A percentile compares a stretch with the other conserved stretches of the same genome.
Conservation (phyloP, 1,140 invertebrate species). For the Tetramorium alpestre region DNA sequence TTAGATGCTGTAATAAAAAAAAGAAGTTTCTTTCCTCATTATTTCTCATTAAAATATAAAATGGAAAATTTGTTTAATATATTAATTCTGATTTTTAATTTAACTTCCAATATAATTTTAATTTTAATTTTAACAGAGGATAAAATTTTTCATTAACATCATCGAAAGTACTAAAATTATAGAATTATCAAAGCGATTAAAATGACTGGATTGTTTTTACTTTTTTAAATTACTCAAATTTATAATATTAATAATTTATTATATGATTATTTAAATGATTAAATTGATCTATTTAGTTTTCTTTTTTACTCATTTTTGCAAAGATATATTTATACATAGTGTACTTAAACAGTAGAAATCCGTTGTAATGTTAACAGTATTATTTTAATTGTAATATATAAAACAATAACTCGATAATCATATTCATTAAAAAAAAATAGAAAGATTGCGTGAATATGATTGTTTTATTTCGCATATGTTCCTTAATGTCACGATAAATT, state of each 20-base stretch:
- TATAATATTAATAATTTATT: no score
- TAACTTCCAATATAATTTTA: not conserved
- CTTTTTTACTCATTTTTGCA: no score
- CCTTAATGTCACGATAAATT: conserved; percentile 16
- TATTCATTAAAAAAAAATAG: not conserved
- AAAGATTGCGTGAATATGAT: not conserved
- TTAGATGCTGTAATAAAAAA: not conserved
- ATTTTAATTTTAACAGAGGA: not conserved
- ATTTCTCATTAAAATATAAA: conserved; percentile 3
- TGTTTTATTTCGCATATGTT: not conserved
- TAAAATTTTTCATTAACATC: not conserved
- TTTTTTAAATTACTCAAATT: not conserved
- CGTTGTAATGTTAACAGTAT: not conserved
- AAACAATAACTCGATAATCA: not conserved
- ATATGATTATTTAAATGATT: no score
- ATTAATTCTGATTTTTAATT: not conserved
- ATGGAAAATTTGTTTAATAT: not conserved
- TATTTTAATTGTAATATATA: not conserved
- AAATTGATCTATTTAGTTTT: no score
- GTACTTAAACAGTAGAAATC: no score
- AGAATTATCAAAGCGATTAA: not conserved
- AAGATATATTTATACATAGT: no score
- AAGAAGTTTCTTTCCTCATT: not conserved
- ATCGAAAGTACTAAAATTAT: not conserved
- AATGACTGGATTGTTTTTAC: not conserved